A percentile compares a stretch with the other conserved stretches of the same genome.
These are phyloP conservation scores for Meliscaeva auricollis DNA, from an alignment of 2,888 invertebrate genomes.

Conservation along the genomic window DNA sequence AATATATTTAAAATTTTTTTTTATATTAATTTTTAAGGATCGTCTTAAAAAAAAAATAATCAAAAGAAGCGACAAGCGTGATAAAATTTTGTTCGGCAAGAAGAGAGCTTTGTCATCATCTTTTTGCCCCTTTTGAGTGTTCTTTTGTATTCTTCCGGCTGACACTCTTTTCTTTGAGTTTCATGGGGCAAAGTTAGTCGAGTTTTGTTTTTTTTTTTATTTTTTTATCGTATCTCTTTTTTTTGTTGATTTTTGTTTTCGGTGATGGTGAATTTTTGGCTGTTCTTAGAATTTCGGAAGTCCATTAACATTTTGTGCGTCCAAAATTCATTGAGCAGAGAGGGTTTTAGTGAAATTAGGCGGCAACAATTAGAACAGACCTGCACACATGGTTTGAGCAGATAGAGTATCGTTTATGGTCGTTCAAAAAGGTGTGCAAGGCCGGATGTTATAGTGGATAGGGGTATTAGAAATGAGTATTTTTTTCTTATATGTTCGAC, in stretches of 20 bases:
- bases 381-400: conserved; percentile 3
- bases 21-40: conserved; percentile 41
- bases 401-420: conserved; percentile 41
- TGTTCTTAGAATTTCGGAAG: conserved; percentile 66
- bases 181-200: neutral
- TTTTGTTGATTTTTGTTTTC: conserved; percentile 23
- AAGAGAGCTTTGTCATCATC: conserved; percentile 57
- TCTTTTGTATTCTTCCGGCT: conserved; percentile 36
- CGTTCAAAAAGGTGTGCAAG: conserved; percentile 45
- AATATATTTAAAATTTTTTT: conserved; percentile 3
- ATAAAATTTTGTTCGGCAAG: conserved; percentile 65
- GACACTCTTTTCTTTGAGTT: conserved; percentile 26
- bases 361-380: conserved; percentile 52
- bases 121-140: conserved; percentile 17
- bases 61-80: conserved; percentile 70
- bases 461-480: conserved; percentile 4
- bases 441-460: conserved; percentile 58
- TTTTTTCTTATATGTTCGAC: neutral
- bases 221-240: neutral
- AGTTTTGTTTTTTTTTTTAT: conserved; percentile 30
- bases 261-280: conserved; percentile 23
- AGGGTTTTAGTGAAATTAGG: conserved; percentile 49
- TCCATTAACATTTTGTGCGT: conserved; percentile 48
- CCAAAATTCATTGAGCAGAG: conserved; percentile 37
- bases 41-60: conserved; percentile 50